Conservation (phyloP, 2,113 vertebrate species). For the Bujurquina vittata region DNA sequence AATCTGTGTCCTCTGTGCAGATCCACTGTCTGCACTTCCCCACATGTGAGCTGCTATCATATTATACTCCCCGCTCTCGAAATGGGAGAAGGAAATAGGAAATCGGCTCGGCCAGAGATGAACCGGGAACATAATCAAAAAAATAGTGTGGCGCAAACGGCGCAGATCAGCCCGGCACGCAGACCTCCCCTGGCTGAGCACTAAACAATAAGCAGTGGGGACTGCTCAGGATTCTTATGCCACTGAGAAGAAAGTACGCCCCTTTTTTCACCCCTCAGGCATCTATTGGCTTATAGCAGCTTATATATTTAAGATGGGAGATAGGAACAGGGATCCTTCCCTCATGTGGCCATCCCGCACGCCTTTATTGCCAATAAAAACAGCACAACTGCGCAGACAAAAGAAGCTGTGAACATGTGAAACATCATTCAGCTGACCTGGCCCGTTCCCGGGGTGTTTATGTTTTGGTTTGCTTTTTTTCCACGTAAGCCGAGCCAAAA, state of each 20-base stretch:
- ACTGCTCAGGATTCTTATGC: slow-evolving; percentile 42
- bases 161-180: slow-evolving; percentile 46
- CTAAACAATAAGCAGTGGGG: slow-evolving; percentile 67
- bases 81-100: slow-evolving; percentile 71
- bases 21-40: slow-evolving; percentile 70
- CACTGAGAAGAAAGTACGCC: slow-evolving; percentile 46
- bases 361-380: slow-evolving; percentile 51
- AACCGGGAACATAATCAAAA: slow-evolving; percentile 71
- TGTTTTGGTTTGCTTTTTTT: background rate
- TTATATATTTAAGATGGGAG: slow-evolving; percentile 64
- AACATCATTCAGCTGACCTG: slow-evolving; percentile 59
- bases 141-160: slow-evolving; percentile 58
- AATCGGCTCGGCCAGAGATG: slow-evolving; percentile 69
- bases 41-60: slow-evolving; percentile 62
- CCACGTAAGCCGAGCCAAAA: slow-evolving; percentile 10
- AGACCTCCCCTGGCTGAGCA: slow-evolving; percentile 44
- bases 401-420: slow-evolving; percentile 36
- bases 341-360: slow-evolving; percentile 39
- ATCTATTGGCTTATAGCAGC: slow-evolving; percentile 63
- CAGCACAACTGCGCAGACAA: slow-evolving; percentile 29
- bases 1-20: slow-evolving; percentile 72
- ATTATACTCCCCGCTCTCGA: slow-evolving; percentile 62
- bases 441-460: slow-evolving; percentile 11
- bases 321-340: slow-evolving; percentile 41
- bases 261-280: slow-evolving; percentile 39